Base-by-base conservation (phyloP, 2,888 invertebrate species). In the Yponomeuta plumbellus region DNA sequence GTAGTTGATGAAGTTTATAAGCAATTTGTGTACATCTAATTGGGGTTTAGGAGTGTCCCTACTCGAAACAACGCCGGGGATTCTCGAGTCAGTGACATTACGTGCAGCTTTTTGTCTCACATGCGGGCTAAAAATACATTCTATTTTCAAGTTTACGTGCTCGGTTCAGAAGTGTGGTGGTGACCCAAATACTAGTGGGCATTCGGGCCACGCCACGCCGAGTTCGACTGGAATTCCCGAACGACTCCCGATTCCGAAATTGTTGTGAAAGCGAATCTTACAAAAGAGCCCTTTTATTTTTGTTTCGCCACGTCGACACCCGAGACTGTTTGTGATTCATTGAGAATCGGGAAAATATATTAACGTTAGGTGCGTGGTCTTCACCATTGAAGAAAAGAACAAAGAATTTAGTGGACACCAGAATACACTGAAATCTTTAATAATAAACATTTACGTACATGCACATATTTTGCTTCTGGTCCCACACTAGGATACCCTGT, bases 101-200 rank as follows among this genome's bases (percentile, higher is more conserved):
- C 63, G 34, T 59, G 62, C 23, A 17, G 64, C 13, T 76, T 79
- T 76, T 80, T 78, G 76, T 81, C 73, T 76, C 75, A 17, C 17
- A 5, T 3, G 44, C 70, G 67, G 68, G 69, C 79, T 83, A 80
- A 78, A 83, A 81, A 80, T 86, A 87, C 74, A 84, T 76, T 87
- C 85, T 86, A 87, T 89, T 87, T 87, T 87, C 85, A 86, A 88
- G 85, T 88, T 87, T 86, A 88, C 80, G 76, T 52, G 44, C 44
- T 52, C 79, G 78, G 64, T 20, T 81, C 77, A 76, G 78, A 79
- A 80, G 44, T 52, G 44, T 52, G 78, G 74, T 69, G 77, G 74
- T 85, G 88, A 88, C 88, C 89, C 79, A 86, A 83, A 88, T 88
- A 80, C 76, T 78, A 73, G 78, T 79, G 73, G 74, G 77, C 71